A percentile compares a stretch with the other conserved stretches of the same genome.
These are phyloP conservation scores for Ploceus nigricollis DNA, from an alignment of 2,113 vertebrate species.

Conservation along the genomic window DNA sequence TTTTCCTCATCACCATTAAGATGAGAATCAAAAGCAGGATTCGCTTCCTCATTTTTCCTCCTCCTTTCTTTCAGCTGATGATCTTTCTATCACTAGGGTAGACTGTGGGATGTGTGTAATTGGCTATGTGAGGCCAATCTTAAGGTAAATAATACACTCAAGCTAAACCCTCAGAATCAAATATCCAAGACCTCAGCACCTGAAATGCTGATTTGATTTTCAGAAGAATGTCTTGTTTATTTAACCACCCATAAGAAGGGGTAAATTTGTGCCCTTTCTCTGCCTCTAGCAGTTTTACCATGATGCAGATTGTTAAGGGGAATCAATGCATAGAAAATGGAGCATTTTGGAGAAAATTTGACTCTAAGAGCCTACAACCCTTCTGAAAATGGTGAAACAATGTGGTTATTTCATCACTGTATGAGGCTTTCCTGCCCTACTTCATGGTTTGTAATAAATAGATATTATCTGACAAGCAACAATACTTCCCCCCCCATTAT, in stretches of 20 bases:
- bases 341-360: background rate
- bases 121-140: background rate
- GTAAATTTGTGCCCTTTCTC: background rate
- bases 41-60: background rate
- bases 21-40: constrained; percentile 1
- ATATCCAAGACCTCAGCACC: background rate
- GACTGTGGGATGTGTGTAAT: background rate
- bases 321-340: background rate
- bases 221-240: background rate
- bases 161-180: background rate
- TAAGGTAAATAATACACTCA: background rate
- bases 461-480: background rate
- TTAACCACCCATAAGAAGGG: background rate
- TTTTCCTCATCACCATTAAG: constrained; percentile 31
- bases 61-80: background rate
- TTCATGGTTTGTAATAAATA: background rate
- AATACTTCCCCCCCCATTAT: background rate
- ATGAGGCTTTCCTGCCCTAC: background rate
- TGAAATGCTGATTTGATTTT: background rate
- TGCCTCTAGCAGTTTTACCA: background rate
- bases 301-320: background rate
- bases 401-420: background rate
- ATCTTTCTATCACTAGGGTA: background rate
- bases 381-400: background rate
- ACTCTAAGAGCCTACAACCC: background rate